phyloP scores from a whole-genome alignment of 2,113 vertebrate genomes.

The Phalacrocorax carbo region DNA sequence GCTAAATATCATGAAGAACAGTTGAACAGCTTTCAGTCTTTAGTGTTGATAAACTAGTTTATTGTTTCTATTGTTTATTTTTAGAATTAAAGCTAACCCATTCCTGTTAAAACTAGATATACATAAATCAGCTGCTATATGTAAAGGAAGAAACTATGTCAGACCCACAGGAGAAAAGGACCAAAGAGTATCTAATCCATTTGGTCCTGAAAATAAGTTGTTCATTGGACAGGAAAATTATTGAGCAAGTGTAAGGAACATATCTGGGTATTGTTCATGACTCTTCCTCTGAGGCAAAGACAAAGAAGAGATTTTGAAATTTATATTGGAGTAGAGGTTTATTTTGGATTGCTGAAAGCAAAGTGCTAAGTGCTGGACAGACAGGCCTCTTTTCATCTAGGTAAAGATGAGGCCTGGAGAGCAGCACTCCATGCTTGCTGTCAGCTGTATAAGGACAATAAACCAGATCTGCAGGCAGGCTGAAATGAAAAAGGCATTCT shows the following conservation, averaged over 20 bases:
- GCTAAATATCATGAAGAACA: constrained; percentile 6
- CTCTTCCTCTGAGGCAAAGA: not conserved
- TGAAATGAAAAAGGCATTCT: not conserved
- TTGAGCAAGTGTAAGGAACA: not conserved
- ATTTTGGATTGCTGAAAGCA: not conserved
- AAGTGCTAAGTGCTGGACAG: not conserved
- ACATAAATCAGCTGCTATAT: not conserved
- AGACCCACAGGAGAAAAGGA: not conserved
- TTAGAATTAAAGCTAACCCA: not conserved
- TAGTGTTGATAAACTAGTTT: not conserved
- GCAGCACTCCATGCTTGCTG: not conserved
- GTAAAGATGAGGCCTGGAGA: not conserved
- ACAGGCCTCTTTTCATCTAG: not conserved
- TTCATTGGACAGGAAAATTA: not conserved
- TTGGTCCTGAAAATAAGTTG: not conserved
- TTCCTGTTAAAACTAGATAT: not conserved
- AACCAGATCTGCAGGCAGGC: not conserved
- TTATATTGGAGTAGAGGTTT: not conserved
- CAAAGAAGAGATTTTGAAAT: not conserved
- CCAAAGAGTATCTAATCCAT: not conserved
- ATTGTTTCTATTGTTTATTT: constrained; percentile 5
- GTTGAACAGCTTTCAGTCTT: not conserved
- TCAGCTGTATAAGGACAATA: not conserved
- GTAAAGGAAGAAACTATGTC: not conserved
- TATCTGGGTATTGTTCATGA: not conserved